Base-by-base conservation (phyloP, 64 coral and sea anemone genomes). In the Trachythela sp. region DNA sequence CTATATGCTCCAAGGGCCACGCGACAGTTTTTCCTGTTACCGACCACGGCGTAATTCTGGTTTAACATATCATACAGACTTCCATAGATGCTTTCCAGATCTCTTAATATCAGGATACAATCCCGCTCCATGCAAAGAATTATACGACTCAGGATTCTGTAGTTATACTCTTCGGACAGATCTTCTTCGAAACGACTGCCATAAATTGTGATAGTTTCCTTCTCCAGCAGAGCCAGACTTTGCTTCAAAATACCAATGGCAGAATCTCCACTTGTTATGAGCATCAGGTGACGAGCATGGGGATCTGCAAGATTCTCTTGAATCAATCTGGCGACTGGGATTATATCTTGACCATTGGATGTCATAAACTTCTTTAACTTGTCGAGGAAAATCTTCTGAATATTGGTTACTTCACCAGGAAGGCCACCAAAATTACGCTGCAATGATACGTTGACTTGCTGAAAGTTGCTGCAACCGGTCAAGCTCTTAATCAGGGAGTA, bases 31-130 rank as follows among this genome's bases (percentile, higher is more conserved):
- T 92, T 97, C 75, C 94, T 94, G 0, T 90, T 90, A 54, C 95
- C 95, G 35, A 97, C 95, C 27, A 97, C 95, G 10, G 92, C 92
- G 67, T 97, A 97, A 37, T 97, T 97, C 85, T 97, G 95, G 83
- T 97, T 97, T 2, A 97, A 56, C 95, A 97, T 97, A 77, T 97
- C 95, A 29, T 97, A 97, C 60, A 97, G 92, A 85, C 95, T 97
- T 9, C 95, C 95, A 84, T 97, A 97, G 17, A 97, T 90, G 58
- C 68, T 92, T 76, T 97, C 95, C 13, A 97, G 88, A 36, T 97
- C 95, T 33, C 93, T 77, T 18, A 97, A 49, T 35, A 97, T 94
- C 8, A 97, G 85, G 27, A 97, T 90, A 83, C 95, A 97, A 60
- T 97, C 87, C 31, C 91, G 91, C 41, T 97, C 95, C 95, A 97